Evolutionary conservation across 37 sponge, comb jelly and placozoan species (phyloP).

Genomic region (Theonella swinhoei): DNA sequence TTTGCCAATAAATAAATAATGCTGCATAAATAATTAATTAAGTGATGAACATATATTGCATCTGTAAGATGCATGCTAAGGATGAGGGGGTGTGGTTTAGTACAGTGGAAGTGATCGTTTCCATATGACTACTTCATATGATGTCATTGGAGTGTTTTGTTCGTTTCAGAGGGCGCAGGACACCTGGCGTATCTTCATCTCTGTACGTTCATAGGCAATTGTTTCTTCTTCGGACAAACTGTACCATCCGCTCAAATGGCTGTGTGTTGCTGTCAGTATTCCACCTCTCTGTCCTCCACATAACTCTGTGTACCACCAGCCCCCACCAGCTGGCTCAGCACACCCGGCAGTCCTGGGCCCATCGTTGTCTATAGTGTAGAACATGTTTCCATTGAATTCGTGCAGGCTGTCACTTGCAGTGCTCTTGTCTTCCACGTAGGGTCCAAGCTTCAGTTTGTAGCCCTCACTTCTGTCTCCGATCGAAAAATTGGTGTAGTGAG

Average conservation of each 20-base stretch:
- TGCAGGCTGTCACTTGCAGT: not conserved
- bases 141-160: not conserved
- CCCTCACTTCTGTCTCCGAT: not conserved
- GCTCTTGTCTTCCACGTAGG: not conserved
- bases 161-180: not conserved
- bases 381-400: constrained; percentile 7
- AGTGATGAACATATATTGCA: not conserved
- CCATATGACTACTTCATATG: not conserved
- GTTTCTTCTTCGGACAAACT: not conserved
- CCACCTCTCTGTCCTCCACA: not conserved
- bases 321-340: not conserved
- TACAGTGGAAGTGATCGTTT: not conserved
- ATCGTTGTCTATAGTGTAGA: not conserved
- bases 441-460: constrained; percentile 20
- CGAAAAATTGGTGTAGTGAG: constrained; percentile 4
- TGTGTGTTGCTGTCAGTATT: not conserved
- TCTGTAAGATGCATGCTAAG: not conserved
- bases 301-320: constrained; percentile 47
- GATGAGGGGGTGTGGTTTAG: not conserved
- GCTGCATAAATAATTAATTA: too few species aligned
- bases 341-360: not conserved
- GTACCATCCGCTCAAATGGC: not conserved
- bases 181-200: not conserved
- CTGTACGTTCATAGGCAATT: not conserved
- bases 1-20: too few species aligned